A percentile compares a stretch with the other conserved stretches of the same genome.
phyloP scores from a whole-genome alignment of 1,140 invertebrate genomes.

The Zaprionus lachaisei region DNA sequence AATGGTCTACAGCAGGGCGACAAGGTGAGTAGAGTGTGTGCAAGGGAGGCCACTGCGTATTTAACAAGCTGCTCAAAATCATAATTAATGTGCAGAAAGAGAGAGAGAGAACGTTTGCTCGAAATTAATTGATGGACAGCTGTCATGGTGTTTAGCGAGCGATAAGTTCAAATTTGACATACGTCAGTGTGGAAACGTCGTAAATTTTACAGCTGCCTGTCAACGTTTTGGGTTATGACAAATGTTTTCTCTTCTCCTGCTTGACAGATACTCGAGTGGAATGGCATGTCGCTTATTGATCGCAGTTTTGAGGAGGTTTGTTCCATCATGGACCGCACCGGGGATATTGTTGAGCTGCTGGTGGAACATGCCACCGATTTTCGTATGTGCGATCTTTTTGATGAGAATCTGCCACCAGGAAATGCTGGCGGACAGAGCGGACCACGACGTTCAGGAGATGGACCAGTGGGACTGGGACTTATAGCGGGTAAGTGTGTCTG shows the following conservation, averaged over 20 bases:
- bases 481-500: constrained; percentile 77
- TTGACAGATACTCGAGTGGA: constrained; percentile 91
- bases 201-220: constrained; percentile 10
- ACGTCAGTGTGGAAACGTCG: not conserved
- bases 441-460: constrained; percentile 79
- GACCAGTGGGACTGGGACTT: constrained; percentile 76
- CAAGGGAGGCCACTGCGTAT: not conserved
- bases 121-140: constrained; percentile 22
- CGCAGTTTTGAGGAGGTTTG: constrained; percentile 95
- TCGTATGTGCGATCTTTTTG: constrained; percentile 88
- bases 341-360: constrained; percentile 92
- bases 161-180: constrained; percentile 27
- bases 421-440: constrained; percentile 76
- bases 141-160: constrained; percentile 28
- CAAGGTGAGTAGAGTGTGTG: constrained; percentile 87
- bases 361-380: constrained; percentile 91
- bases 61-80: constrained; percentile 5
- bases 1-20: constrained; percentile 94
- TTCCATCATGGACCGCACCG: constrained; percentile 92
- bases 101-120: not conserved
- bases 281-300: constrained; percentile 93
- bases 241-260: not conserved
- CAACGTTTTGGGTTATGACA: constrained; percentile 20
- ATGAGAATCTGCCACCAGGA: constrained; percentile 85
- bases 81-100: constrained; percentile 20